Base-by-base conservation (phyloP, 1,140 invertebrate species). In the Cryptotermes secundus region DNA sequence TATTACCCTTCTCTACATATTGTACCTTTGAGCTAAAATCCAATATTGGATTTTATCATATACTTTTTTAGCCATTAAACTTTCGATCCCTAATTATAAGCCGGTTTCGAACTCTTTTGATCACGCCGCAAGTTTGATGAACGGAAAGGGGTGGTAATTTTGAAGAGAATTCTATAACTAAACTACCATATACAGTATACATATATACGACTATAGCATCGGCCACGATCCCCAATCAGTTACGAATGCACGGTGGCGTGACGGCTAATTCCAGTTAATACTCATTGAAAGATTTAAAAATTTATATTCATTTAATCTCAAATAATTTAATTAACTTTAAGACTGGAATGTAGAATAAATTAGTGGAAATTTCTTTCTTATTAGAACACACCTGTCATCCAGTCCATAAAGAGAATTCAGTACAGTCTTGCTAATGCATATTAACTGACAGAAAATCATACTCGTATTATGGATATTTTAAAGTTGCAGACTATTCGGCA, bases 81-180 rank as follows among this genome's bases (percentile, higher is more conserved):
- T 72, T 72, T 72, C 59, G 59, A 72, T 72, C n/a, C 59, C 59
- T 72, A 72, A 72, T 72, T 72, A 72, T 72, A 72, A 72, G n/a
- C 59, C 59, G 59, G 53, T 72, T 72, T 72, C n/a, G 59, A 31
- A 72, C 59, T 72, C 59, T 72, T 72, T 72, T 72, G 59, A 72
- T 72, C 26, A 26, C 26, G 59, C 59, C 59, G 59, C n/a, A 7
- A 31, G 59, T 72, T 72, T 72, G 26, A 72, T 72, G 59, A 72
- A 72, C 59, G 59, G 31, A 72, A 72, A 14, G 59, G 59, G n/a
- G 14, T 2, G n/a, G n/a, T n/a, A n/a, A 31, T n/a, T 72, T 72
- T 72, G 26, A 72, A 72, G 26, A 26, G 59, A 26, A n/a, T 72
- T 72, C 59, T 26, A 72, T 2, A 72, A 72, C 59, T 72, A 26